Base-by-base conservation (phyloP, 2,113 vertebrate species). In the Cranoglanis bouderius region DNA sequence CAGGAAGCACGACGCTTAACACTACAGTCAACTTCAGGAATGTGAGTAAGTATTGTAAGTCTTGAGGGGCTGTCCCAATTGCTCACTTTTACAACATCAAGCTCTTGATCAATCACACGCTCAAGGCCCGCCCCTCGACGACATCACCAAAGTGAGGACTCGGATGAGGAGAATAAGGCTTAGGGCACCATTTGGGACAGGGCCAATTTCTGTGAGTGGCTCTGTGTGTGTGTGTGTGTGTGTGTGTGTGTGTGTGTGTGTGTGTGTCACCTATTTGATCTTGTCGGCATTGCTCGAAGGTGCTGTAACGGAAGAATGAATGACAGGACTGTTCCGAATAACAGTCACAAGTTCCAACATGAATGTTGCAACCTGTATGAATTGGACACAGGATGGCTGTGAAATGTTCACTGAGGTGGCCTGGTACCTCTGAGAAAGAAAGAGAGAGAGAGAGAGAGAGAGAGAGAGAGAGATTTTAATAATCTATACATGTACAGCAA, bases 391-490 rank as follows among this genome's bases (percentile, higher is more conserved):
- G 78, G 1, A 55, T 59, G 9, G 80, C 74, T 4, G 59, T 72
- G 24, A 35, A 26, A 5, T 4, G 8, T n/a, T 86, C 84, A 26
- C 32, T 9, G n/a, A 19, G n/a, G 35, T 18, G 10, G 19, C 67
- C 67, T 43, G 90, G 84, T 26, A 90, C 67, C 46, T 61, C 85
- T 90, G 80, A 26, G 35, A 81, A 6, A 81, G 18, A 32, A 16
- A 53, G 43, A n/a, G n/a, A 59, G 57, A 24, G 3, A 59, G 18
- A 59, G 57, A 59, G 53, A 63, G 7, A 21, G 29, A 51, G 61
- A 35, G 49, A 49, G 49, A 49, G 49, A 49, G 49, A 10, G 8
- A 49, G 49, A 77, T n/a, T 24, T 29, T 6, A 13, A 59, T 72
- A 40, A 40, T 57, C 32, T 9, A 4, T 78, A 24, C 35, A 19